phyloP scores from a whole-genome alignment of 2,888 invertebrate species.

The Coelopa pilipes region DNA sequence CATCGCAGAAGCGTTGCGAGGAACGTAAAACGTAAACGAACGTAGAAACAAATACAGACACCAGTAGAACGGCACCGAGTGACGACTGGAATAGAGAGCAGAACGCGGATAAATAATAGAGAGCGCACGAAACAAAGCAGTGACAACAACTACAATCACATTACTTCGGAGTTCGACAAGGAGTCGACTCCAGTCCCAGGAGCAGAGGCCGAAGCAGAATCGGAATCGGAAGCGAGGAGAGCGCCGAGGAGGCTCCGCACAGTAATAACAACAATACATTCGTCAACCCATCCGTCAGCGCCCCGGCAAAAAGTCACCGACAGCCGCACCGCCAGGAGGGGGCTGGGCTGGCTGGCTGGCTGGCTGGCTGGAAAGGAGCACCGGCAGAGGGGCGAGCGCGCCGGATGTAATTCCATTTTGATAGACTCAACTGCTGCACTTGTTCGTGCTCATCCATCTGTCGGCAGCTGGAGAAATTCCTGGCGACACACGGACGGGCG shows the following conservation, averaged over 20 bases:
- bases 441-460: conserved; percentile 26
- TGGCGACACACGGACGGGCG: conserved; percentile 38
- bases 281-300: conserved; percentile 22
- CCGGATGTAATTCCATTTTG: conserved; percentile 44
- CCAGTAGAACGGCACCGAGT: not conserved
- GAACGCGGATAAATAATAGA: not conserved
- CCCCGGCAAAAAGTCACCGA: not conserved
- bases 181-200: conserved; percentile 1
- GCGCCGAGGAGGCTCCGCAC: not conserved
- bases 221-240: not conserved
- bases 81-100: not conserved
- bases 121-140: not conserved
- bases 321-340: not conserved
- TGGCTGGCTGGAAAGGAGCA: not conserved
- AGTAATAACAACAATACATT: conserved; percentile 4
- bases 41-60: conserved; percentile 4
- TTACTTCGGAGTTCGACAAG: conserved; percentile 21
- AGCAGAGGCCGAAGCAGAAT: not conserved
- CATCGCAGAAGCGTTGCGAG: conserved; percentile 24
- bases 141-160: not conserved
- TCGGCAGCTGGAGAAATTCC: conserved; percentile 6
- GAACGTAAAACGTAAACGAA: conserved; percentile 3
- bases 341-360: not conserved
- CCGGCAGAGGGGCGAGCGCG: not conserved
- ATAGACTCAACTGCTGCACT: conserved; percentile 25